Percentiles rank a stretch among this genome's conserved stretches.
Evolutionary conservation across 2,797 vertebrate species (phyloP).

Genomic region (Aythya fuligula): DNA sequence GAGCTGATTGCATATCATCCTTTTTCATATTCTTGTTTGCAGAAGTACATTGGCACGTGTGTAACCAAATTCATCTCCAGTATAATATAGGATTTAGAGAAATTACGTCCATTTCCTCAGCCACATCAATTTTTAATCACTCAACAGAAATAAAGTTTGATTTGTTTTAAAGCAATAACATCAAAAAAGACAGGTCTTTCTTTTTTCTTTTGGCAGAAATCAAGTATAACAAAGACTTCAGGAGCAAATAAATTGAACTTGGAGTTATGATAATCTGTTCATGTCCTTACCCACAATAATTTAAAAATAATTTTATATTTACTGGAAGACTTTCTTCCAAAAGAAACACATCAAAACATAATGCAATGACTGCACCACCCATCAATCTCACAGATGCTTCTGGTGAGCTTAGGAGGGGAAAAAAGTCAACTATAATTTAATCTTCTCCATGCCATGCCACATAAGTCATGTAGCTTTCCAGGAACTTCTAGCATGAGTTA

Average conservation of each 20-base stretch:
- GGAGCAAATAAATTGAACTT: not conserved
- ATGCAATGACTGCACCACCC: slow-evolving; percentile 3
- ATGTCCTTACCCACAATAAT: slow-evolving; percentile 17
- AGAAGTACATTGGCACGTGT: rapidly evolving
- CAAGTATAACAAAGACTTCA: not conserved
- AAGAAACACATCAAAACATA: slow-evolving; percentile 31
- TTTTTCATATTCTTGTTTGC: not conserved
- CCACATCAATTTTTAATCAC: not conserved
- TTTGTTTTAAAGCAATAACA: not conserved
- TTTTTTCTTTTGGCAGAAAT: not conserved
- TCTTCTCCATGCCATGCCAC: not conserved
- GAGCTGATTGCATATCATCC: not conserved
- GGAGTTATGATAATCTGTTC: not conserved
- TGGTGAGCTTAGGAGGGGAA: slow-evolving; percentile 13
- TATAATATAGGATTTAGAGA: not conserved
- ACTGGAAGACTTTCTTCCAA: slow-evolving; percentile 34
- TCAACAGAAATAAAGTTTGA: not conserved
- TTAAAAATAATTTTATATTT: slow-evolving; percentile 38
- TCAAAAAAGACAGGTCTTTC: not conserved
- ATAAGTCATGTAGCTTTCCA: slow-evolving; percentile 48
- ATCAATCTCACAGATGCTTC: slow-evolving; percentile 28
- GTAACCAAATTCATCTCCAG: not conserved
- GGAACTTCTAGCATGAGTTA: slow-evolving; percentile 27
- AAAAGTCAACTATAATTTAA: slow-evolving; percentile 59
- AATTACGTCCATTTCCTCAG: not conserved